These are phyloP conservation scores for Lithosia quadra DNA, from an alignment of 2,888 invertebrate species.

Conservation along the genomic window DNA sequence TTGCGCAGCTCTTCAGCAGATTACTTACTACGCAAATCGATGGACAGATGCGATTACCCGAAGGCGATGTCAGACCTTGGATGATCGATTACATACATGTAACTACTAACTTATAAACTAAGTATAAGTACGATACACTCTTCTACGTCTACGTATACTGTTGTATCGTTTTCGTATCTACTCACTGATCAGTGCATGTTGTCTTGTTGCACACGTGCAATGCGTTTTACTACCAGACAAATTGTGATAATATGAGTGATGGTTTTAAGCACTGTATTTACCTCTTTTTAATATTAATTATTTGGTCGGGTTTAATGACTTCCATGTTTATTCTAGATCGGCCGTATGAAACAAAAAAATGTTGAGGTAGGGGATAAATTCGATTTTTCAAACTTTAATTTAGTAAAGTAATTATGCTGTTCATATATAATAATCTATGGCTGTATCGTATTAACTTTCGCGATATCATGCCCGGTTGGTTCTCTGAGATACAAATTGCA, in stretches of 20 bases:
- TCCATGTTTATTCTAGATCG: too few relatives aligned
- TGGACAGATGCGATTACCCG: not conserved
- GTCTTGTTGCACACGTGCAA: not conserved
- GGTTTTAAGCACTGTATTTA: too few relatives aligned
- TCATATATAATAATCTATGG: not conserved
- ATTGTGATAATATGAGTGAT: too few relatives aligned
- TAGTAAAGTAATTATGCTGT: not conserved
- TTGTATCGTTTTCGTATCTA: not conserved
- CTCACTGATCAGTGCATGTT: not conserved
- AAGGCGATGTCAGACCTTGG: conserved; percentile 6
- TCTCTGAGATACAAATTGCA: conserved; percentile 2
- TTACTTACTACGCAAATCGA: not conserved
- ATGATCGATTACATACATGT: conserved; percentile 4
- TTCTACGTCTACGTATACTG: not conserved
- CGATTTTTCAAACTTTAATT: not conserved
- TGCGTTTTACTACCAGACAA: too few relatives aligned
- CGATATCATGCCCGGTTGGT: not conserved
- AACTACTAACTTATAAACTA: not conserved
- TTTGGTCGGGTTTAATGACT: too few relatives aligned
- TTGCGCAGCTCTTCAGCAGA: not conserved
- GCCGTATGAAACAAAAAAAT: too few relatives aligned
- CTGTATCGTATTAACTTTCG: not conserved
- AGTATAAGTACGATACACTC: not conserved
- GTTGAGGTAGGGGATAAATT: too few relatives aligned
- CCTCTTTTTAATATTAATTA: too few relatives aligned